These are phyloP conservation scores for Protula sp. DNA, from an alignment of 2,888 invertebrate species.

Conservation along the genomic window DNA sequence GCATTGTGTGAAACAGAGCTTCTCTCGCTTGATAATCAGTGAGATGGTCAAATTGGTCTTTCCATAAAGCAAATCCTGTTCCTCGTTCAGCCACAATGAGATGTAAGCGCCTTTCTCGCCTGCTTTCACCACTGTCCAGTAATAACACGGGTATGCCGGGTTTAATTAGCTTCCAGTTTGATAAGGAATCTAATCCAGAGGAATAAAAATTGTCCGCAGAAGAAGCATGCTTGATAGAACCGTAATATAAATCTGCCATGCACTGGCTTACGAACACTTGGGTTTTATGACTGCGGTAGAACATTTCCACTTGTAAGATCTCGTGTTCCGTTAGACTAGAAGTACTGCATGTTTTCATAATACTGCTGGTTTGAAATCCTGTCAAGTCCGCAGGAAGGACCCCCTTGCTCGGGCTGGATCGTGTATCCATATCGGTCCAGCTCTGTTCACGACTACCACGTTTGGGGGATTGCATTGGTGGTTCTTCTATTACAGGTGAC, in stretches of 20 bases:
- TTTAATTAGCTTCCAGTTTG: constrained; percentile 66
- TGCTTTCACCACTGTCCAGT: constrained; percentile 70
- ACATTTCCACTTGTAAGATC: constrained; percentile 47
- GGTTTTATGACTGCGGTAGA: constrained; percentile 67
- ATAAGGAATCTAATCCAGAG: neutral
- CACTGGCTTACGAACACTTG: constrained; percentile 73
- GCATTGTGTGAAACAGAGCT: constrained; percentile 71
- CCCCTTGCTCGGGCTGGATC: neutral
- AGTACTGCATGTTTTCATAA: neutral
- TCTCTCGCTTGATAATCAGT: constrained; percentile 60
- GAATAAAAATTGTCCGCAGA: too few relatives aligned
- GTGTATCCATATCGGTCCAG: neutral
- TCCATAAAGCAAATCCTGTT: constrained; percentile 76
- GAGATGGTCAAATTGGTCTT: constrained; percentile 73
- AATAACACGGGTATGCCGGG: constrained; percentile 76
- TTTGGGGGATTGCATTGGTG: neutral
- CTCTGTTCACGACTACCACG: neutral
- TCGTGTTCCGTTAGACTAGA: constrained; percentile 32
- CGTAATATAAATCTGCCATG: constrained; percentile 59
- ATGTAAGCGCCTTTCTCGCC: constrained; percentile 57
- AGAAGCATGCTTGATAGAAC: constrained; percentile 22
- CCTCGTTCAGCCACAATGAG: constrained; percentile 72
- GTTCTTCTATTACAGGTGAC: neutral
- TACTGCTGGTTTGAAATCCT: neutral
- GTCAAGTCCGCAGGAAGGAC: neutral